Evolutionary conservation across 2,113 vertebrate genomes (phyloP), one percentile per base, ranked within the genome.

Genomic region (Leiothrix lutea): DNA sequence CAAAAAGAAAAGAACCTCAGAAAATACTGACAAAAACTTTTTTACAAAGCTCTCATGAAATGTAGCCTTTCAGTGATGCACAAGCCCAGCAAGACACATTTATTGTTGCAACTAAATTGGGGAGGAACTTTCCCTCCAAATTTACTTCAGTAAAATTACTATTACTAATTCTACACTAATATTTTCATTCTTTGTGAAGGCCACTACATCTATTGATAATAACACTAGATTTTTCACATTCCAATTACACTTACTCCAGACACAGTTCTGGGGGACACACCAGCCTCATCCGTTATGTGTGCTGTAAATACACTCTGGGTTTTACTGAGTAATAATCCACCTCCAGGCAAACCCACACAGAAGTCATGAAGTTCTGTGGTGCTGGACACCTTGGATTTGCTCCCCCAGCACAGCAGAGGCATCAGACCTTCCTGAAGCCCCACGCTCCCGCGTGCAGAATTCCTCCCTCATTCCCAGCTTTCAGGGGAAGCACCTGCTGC

Each of bases 401-500:
- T 72, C n/a, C 53, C 57, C 40, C 33, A 25, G 53, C 0, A 2
- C 56, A 31, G 65, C 20, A 21, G 29, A 78, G 31, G 44, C 83
- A 94, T 31, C 82, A 89, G 86, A 54, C n/a, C 86, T 23, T 82
- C 42, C 86, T 8, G 38, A 17, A 86, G 79, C 92, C 90, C 81
- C 81, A 58, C 48, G 9, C 71, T 86, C 60, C 74, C 1, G 2
- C 62, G 23, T 10, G 69, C 88, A 86, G 91, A 93, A 96, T 95
- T 93, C 92, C 72, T 86, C 77, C 60, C 86, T 93, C 90, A 38
- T 82, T 86, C 82, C 80, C 89, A 44, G 80, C 72, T 86, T 35
- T 67, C 71, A 78, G 90, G 62, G 86, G 64, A 78, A 85, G 90
- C 96, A 97, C 95, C 94, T 96, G 96, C 95, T 92, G 81, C 93